phyloP scores from a whole-genome alignment of 2,113 vertebrate species.

The Glaucomys volans region DNA sequence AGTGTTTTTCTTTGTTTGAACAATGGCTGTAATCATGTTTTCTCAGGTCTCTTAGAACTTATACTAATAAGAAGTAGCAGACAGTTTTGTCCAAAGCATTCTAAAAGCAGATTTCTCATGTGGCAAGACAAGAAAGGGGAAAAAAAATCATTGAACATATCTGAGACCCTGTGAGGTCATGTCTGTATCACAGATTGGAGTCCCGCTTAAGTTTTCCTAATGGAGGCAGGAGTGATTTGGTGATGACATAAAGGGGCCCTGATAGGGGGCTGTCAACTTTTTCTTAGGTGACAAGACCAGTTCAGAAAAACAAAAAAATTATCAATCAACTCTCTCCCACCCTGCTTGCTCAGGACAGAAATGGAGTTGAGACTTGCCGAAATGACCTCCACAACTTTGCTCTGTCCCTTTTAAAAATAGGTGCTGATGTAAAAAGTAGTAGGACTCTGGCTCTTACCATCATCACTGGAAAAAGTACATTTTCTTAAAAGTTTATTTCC shows the following conservation, averaged over 20 bases:
- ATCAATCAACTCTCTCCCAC: not conserved
- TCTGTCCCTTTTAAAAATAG: slow-evolving; percentile 24
- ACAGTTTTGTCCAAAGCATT: slow-evolving; percentile 13
- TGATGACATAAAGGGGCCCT: slow-evolving; percentile 63
- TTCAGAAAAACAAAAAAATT: slow-evolving; percentile 44
- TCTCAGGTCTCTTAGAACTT: slow-evolving; percentile 72
- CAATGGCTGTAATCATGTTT: slow-evolving; percentile 77
- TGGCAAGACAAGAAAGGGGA: slow-evolving; percentile 68
- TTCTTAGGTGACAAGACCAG: slow-evolving; percentile 44
- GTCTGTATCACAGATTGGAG: slow-evolving; percentile 67
- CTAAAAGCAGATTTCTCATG: slow-evolving; percentile 63
- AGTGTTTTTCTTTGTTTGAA: slow-evolving; percentile 70
- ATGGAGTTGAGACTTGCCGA: not conserved
- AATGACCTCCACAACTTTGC: not conserved
- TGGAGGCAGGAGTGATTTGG: slow-evolving; percentile 47
- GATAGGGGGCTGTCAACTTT: slow-evolving; percentile 54
- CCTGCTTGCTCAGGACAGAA: not conserved
- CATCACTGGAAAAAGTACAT: not conserved
- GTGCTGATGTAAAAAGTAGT: slow-evolving; percentile 27
- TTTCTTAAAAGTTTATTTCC: slow-evolving; percentile 23
- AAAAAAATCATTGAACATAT: slow-evolving; percentile 51
- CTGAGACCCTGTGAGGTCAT: slow-evolving; percentile 73
- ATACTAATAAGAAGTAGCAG: slow-evolving; percentile 67
- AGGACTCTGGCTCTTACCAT: not conserved
- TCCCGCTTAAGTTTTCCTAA: slow-evolving; percentile 50